These are phyloP conservation scores for Momotus momota DNA, from an alignment of 2,797 vertebrate species.

Conservation along the genomic window DNA sequence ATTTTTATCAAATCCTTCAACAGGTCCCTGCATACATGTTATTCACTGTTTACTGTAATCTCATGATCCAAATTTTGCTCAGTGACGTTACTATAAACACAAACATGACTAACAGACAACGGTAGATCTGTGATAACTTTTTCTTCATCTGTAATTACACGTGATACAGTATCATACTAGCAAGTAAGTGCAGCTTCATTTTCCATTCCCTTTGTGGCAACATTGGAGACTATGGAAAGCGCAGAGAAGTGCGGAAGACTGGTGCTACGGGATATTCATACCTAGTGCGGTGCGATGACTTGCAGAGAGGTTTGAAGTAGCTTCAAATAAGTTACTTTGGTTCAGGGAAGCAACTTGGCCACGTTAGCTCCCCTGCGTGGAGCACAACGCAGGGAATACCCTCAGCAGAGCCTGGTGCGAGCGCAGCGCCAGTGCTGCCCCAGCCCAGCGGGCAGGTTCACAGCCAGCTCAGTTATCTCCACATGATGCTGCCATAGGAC, in stretches of 20 bases:
- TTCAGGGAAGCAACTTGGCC: background rate
- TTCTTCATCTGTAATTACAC: background rate
- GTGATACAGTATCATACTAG: background rate
- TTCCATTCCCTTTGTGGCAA: background rate
- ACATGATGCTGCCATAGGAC: accelerated
- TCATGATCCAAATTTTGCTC: background rate
- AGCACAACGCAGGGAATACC: background rate
- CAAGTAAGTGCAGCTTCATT: background rate
- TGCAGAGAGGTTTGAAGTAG: background rate
- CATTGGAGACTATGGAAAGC: background rate
- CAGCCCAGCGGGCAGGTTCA: background rate
- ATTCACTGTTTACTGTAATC: background rate
- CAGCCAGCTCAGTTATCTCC: background rate
- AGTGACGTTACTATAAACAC: background rate
- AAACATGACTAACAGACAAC: background rate
- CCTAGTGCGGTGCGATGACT: background rate
- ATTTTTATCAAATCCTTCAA: conserved; percentile 1
- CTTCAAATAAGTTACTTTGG: background rate
- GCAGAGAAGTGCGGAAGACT: background rate
- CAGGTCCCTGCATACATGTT: background rate
- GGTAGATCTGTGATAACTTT: background rate
- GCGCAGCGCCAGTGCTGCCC: background rate
- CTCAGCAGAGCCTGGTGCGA: accelerated
- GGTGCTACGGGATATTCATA: background rate
- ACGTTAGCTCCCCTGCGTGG: accelerated